Percentiles rank a stretch among this genome's conserved stretches.
Conservation (phyloP, 2,113 vertebrate genomes). For the Leptobrachium ailaonicum region DNA sequence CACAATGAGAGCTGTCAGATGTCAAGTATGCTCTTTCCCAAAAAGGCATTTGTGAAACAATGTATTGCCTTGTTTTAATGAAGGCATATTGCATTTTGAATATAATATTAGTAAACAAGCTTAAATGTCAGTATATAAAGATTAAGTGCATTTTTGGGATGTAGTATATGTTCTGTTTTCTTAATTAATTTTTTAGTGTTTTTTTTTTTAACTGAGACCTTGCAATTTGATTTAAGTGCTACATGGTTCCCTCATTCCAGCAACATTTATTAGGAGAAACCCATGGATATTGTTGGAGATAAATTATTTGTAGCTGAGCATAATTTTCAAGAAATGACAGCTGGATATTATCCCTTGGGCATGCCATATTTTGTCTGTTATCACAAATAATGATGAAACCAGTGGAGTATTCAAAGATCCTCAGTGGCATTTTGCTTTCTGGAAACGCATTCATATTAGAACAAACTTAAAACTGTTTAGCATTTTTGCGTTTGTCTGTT, state of each 20-base stretch:
- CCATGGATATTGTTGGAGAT: slow-evolving; percentile 12
- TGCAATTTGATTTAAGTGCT: slow-evolving; percentile 3
- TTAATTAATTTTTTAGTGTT: background rate
- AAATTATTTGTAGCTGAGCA: slow-evolving; percentile 18
- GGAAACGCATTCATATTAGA: slow-evolving; percentile 4
- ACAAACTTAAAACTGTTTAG: background rate
- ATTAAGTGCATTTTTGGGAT: background rate
- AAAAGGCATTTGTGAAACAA: background rate
- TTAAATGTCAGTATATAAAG: background rate
- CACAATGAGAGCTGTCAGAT: background rate
- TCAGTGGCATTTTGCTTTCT: background rate
- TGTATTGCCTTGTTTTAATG: background rate
- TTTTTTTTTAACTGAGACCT: background rate
- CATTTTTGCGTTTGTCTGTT: too few relatives aligned
- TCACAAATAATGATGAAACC: slow-evolving; percentile 15
- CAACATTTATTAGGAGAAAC: slow-evolving; percentile 13
- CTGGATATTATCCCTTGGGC: slow-evolving; percentile 30
- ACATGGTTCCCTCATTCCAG: background rate
- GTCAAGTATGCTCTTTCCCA: background rate
- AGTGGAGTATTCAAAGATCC: slow-evolving; percentile 5
- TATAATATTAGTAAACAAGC: background rate
- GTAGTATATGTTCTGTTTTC: background rate
- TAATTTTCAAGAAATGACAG: slow-evolving; percentile 31
- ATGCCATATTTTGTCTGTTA: slow-evolving; percentile 36
- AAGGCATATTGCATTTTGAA: slow-evolving; percentile 3